Evolutionary conservation across 2,888 invertebrate species (phyloP).

Genomic region (Nowickia ferox): DNA sequence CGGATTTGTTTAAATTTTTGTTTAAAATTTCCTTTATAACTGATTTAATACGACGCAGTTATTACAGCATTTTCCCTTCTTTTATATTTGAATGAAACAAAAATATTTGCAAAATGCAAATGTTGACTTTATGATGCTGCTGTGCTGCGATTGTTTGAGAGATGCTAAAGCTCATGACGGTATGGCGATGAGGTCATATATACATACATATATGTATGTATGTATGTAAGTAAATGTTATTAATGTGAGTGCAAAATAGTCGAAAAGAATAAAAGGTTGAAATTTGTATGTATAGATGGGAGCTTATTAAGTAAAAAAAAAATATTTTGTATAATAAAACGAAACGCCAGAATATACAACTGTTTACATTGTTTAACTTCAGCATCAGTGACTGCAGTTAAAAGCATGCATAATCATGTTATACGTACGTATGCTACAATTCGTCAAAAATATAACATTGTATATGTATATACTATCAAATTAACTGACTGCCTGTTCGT

Average conservation of each 20-base stretch:
- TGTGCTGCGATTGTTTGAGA: conserved; percentile 9
- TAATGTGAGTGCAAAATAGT: not conserved
- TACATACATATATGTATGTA: no score
- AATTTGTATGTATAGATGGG: not conserved
- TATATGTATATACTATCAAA: not conserved
- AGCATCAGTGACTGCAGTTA: conserved; percentile 36
- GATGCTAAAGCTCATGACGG: conserved; percentile 22
- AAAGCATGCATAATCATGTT: conserved; percentile 54
- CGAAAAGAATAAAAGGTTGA: not conserved
- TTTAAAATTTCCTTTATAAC: conserved; percentile 15
- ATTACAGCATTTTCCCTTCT: not conserved
- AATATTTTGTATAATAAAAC: not conserved
- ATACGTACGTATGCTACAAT: conserved; percentile 15
- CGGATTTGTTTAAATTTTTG: not conserved
- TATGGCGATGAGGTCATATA: conserved; percentile 32
- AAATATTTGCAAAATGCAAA: conserved; percentile 63
- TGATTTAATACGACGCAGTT: conserved; percentile 25
- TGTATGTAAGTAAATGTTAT: conserved; percentile 21
- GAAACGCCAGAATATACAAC: conserved; percentile 22
- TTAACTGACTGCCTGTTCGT: not conserved
- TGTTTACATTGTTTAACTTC: conserved; percentile 48
- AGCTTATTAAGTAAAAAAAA: conserved; percentile 4
- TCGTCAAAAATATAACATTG: not conserved
- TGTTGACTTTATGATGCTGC: conserved; percentile 47
- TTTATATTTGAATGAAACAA: conserved; percentile 31